Conservation (phyloP, 2,797 vertebrate species). For the Manis crassicaudata region DNA sequence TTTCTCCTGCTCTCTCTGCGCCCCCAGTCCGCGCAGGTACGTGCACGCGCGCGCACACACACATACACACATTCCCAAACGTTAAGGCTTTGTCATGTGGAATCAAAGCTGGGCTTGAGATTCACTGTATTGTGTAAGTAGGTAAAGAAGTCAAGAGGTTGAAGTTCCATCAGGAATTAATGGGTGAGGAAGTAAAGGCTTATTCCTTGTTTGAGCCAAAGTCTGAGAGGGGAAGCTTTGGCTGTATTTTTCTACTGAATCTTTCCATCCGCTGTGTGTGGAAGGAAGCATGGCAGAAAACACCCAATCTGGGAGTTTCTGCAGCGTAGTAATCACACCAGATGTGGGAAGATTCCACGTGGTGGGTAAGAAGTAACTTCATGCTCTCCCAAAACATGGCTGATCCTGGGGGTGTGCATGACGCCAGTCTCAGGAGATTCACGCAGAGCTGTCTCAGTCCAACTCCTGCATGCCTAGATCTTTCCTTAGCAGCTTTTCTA, state of each 20-base stretch:
- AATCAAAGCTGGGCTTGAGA: background rate
- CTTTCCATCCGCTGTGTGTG: background rate
- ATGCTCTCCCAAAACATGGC: background rate
- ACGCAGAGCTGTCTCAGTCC: constrained; percentile 59
- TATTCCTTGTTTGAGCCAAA: background rate
- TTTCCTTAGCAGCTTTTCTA: constrained; percentile 61
- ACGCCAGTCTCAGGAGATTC: background rate
- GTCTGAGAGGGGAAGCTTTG: background rate
- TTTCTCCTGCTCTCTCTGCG: no score
- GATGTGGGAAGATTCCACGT: background rate
- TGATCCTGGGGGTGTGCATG: background rate
- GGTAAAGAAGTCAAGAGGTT: background rate
- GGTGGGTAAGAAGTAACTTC: background rate
- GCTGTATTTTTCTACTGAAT: background rate
- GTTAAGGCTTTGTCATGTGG: background rate
- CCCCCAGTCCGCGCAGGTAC: background rate
- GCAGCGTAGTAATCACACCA: background rate
- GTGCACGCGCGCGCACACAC: background rate
- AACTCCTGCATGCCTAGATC: constrained; percentile 56
- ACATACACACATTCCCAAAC: background rate
- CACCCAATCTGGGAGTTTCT: background rate
- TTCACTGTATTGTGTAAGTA: background rate
- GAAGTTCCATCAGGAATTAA: background rate
- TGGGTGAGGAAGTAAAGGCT: background rate
- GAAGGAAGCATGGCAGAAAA: background rate